Evolutionary conservation across 2,888 invertebrate species (phyloP).

Genomic region (Geophilus truncorum): DNA sequence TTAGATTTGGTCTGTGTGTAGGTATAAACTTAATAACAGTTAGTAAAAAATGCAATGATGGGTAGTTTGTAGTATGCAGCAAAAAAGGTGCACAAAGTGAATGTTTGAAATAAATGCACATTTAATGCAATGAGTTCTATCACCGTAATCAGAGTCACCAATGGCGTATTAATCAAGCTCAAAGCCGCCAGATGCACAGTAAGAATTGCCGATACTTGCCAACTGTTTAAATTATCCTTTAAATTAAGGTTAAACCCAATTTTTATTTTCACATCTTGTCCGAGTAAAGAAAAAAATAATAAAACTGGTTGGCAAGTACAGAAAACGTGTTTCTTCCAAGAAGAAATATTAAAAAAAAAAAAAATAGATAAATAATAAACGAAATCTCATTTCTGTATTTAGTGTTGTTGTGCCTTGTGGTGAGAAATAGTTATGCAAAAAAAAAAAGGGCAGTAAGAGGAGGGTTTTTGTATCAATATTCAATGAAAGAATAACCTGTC

Average conservation of each 20-base stretch:
- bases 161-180: background rate
- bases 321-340: background rate
- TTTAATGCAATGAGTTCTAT: background rate
- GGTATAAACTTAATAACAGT: background rate
- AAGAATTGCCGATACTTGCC: background rate
- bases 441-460: background rate
- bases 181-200: background rate
- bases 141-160: background rate
- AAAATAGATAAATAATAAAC: background rate
- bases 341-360: background rate
- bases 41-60: background rate
- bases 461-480: background rate
- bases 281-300: background rate
- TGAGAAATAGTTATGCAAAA: background rate
- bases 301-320: background rate
- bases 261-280: background rate
- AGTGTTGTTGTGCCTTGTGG: background rate
- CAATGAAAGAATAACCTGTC: constrained; percentile 32
- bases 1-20: background rate
- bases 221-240: background rate
- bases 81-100: background rate
- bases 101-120: background rate
- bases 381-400: background rate
- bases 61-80: background rate
- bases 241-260: background rate